Conservation (phyloP, 2,888 invertebrate genomes). For the Cremastinae sp. region DNA sequence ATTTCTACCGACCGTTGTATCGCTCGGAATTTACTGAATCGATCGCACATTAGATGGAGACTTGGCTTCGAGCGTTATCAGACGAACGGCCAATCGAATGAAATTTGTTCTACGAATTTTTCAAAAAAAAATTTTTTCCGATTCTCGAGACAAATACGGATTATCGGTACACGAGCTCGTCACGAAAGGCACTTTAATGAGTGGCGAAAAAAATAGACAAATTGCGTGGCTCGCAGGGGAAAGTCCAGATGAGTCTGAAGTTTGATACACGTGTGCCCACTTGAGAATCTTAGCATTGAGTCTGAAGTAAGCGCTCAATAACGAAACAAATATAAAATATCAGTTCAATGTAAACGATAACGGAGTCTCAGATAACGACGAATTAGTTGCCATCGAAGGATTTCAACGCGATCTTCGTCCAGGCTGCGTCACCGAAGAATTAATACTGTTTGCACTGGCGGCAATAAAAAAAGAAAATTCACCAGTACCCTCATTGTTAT, state of each 20-base stretch:
- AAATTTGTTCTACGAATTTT: background rate
- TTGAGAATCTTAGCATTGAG: conserved; percentile 31
- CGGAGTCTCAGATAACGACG: conserved; percentile 34
- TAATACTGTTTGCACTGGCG: background rate
- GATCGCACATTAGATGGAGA: conserved; percentile 21
- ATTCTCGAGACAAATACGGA: conserved; percentile 8
- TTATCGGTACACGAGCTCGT: conserved; percentile 23
- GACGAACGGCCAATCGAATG: conserved; percentile 19
- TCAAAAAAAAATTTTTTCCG: conserved; percentile 1
- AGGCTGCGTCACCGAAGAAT: background rate
- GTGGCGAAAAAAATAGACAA: background rate
- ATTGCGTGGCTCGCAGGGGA: background rate
- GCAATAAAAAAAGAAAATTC: background rate
- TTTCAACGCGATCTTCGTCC: background rate
- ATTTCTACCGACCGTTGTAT: conserved; percentile 53
- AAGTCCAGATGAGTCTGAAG: conserved; percentile 42
- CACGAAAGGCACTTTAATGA: conserved; percentile 12
- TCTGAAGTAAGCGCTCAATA: conserved; percentile 49
- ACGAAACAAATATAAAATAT: background rate
- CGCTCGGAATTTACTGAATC: conserved; percentile 45
- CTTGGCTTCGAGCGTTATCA: conserved; percentile 12
- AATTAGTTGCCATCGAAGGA: conserved; percentile 10
- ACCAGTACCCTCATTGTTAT: background rate
- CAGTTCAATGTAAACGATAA: conserved; percentile 10
- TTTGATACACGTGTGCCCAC: conserved; percentile 54